Conservation (phyloP, 2,888 invertebrate genomes). For the Oxyscelio sp. region DNA sequence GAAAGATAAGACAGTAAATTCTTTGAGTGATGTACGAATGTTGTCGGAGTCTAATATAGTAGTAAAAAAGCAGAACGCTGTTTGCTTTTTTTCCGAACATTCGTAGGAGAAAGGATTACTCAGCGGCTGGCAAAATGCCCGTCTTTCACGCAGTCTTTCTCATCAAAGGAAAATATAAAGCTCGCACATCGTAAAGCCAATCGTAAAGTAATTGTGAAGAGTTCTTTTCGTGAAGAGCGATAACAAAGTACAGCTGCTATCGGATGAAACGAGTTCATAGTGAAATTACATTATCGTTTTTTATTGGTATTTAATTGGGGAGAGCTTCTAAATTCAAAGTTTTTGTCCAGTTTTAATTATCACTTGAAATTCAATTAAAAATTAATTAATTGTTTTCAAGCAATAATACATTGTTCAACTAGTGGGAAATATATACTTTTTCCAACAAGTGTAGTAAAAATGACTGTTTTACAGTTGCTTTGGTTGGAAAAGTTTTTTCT, state of each 20-base stretch:
- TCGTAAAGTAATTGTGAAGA: constrained; percentile 69
- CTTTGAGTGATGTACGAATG: constrained; percentile 22
- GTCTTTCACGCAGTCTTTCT: constrained; percentile 76
- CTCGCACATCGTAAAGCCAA: constrained; percentile 71
- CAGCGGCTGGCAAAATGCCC: constrained; percentile 83
- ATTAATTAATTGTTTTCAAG: too few relatives aligned
- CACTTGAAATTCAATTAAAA: too few relatives aligned
- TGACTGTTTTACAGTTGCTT: too few relatives aligned
- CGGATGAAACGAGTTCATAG: constrained; percentile 20
- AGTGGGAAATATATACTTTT: too few relatives aligned
- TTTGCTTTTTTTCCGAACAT: constrained; percentile 37
- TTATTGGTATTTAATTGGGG: constrained; percentile 24
- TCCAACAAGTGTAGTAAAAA: too few relatives aligned
- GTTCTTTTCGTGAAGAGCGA: constrained; percentile 32
- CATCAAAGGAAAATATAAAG: constrained; percentile 74
- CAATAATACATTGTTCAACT: too few relatives aligned
- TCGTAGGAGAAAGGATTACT: constrained; percentile 82
- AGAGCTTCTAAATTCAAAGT: constrained; percentile 71
- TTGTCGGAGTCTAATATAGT: constrained; percentile 27
- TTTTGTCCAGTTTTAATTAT: too few relatives aligned
- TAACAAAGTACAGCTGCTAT: constrained; percentile 46
- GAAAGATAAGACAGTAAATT: constrained; percentile 13
- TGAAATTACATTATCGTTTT: constrained; percentile 46
- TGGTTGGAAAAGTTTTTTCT: too few relatives aligned
- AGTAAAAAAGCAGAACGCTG: constrained; percentile 18